Evolutionary conservation across 2,113 vertebrate species (phyloP).

Genomic region (Gymnobelideus leadbeateri): DNA sequence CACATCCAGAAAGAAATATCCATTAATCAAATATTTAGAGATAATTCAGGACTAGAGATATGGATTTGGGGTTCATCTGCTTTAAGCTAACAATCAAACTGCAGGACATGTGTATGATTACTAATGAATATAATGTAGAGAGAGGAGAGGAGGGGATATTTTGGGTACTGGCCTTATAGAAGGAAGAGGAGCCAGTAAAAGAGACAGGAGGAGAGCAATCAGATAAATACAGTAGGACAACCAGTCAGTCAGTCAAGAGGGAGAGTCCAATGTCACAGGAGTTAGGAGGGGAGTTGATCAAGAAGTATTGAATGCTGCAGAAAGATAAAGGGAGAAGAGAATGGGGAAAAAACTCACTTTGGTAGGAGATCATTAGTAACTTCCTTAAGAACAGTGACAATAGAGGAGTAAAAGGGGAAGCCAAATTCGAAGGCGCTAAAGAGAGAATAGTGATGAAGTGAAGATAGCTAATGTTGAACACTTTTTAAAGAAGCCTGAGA

Average conservation of each 20-base stretch:
- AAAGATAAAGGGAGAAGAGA: background rate
- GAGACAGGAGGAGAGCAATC: background rate
- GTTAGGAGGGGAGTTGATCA: background rate
- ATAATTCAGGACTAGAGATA: background rate
- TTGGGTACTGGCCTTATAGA: background rate
- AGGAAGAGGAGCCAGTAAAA: background rate
- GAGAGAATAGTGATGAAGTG: background rate
- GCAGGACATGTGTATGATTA: background rate
- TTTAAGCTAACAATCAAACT: background rate
- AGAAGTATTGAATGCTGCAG: background rate
- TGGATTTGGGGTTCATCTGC: background rate
- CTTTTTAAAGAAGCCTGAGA: background rate
- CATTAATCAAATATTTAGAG: background rate
- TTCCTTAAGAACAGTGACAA: background rate
- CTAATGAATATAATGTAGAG: background rate
- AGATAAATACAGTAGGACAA: background rate
- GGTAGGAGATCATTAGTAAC: background rate
- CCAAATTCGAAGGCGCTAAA: background rate
- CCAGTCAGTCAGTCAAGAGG: background rate
- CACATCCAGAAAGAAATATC: background rate
- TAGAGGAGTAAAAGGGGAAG: background rate
- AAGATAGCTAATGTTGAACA: background rate
- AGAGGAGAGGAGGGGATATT: background rate
- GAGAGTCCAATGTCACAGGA: background rate
- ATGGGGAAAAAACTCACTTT: background rate